A percentile compares a stretch with the other conserved stretches of the same genome.
Conservation (phyloP, 2,113 vertebrate genomes). For the Pica pica region DNA sequence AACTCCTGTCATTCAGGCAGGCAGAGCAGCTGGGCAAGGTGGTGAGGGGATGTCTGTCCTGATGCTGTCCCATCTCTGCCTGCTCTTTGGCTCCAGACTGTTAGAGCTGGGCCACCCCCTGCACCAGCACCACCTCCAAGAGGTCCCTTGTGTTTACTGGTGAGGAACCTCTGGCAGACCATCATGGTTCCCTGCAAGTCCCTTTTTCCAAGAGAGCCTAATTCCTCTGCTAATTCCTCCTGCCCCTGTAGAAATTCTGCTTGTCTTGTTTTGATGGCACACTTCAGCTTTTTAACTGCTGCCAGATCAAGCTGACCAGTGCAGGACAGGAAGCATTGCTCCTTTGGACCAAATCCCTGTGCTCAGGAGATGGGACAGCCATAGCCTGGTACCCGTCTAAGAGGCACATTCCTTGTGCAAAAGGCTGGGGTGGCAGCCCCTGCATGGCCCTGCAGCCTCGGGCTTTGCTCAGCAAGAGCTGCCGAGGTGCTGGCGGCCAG, state of each 20-base stretch:
- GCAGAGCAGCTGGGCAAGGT: background rate
- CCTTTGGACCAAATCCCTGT: background rate
- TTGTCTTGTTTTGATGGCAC: background rate
- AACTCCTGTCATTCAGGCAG: background rate
- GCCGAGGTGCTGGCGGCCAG: background rate
- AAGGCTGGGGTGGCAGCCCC: background rate
- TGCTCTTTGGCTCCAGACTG: background rate
- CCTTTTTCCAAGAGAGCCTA: background rate
- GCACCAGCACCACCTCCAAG: background rate
- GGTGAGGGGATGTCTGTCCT: background rate
- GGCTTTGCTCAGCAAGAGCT: background rate
- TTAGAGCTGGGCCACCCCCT: background rate
- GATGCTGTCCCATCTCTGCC: background rate
- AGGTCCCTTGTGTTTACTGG: background rate
- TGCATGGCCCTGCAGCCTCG: accelerated
- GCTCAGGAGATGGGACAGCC: background rate
- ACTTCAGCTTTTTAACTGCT: slow-evolving; percentile 13
- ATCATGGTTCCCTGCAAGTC: background rate
- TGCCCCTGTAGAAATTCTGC: background rate
- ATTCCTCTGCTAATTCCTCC: background rate
- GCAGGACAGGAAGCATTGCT: background rate
- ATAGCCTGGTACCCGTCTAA: background rate
- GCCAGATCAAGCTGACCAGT: background rate
- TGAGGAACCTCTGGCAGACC: background rate
- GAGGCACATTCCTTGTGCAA: background rate